Evolutionary conservation across 2,113 vertebrate genomes (phyloP).

Genomic region (Lampris megalopsis): DNA sequence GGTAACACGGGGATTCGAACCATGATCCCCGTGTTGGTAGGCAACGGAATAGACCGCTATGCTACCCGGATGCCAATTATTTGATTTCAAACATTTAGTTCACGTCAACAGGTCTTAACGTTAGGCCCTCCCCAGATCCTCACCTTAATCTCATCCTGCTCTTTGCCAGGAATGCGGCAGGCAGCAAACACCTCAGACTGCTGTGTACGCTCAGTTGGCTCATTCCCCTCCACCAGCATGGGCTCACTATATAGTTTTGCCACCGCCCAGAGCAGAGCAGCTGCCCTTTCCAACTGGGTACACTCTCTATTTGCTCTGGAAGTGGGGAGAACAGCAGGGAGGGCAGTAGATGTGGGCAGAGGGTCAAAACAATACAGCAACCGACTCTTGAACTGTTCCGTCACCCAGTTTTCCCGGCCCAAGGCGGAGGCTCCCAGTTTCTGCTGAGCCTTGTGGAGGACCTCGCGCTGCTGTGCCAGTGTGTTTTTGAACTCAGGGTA

Average conservation of each 20-base stretch:
- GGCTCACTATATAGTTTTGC: conserved; percentile 80
- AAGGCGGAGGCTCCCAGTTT: conserved; percentile 37
- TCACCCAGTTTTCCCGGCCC: conserved; percentile 83
- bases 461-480: conserved; percentile 68
- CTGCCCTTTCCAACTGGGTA: conserved; percentile 74
- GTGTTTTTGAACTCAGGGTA: conserved; percentile 74
- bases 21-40: too few species aligned
- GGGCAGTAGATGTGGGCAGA: conserved; percentile 80
- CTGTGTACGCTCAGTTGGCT: conserved; percentile 78
- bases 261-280: conserved; percentile 81
- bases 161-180: conserved; percentile 78
- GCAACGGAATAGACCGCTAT: too few species aligned
- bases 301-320: conserved; percentile 50
- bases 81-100: too few species aligned
- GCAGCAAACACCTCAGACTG: conserved; percentile 82
- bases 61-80: too few species aligned
- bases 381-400: conserved; percentile 79
- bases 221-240: conserved; percentile 75
- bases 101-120: too few species aligned
- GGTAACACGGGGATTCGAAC: too few species aligned
- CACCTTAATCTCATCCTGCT: conserved; percentile 81
- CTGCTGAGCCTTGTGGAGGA: conserved; percentile 69
- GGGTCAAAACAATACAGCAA: conserved; percentile 77
- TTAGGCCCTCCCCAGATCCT: not conserved
- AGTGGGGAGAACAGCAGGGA: conserved; percentile 78